Evolutionary conservation across 2,797 vertebrate species (phyloP), one percentile per base, ranked within the genome.

Genomic region (Pteronotus mesoamericanus): DNA sequence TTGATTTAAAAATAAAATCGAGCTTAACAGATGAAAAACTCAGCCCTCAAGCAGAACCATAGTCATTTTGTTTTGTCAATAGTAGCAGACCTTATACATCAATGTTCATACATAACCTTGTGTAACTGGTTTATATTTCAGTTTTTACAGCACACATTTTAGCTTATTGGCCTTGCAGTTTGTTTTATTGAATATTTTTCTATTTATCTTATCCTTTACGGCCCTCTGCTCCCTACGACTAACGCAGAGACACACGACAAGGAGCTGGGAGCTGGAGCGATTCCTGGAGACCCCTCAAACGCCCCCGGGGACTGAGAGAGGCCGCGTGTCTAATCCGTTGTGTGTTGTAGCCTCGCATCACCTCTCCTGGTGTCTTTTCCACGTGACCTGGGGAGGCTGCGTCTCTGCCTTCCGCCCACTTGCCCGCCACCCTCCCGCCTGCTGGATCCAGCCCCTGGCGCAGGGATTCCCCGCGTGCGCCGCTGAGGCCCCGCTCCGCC

Each of bases 321-420:
- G 68, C 4, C 2, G 16, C 9, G n/a, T 2, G 4, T 2, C 42
- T 16, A 16, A 32, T 6, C 24, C 4, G 1, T 4, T 16, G 9
- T 18, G 37, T 0, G 9, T 37, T 79, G 84, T 39, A 53, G 37
- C 68, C 29, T 57, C 21, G 42, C 61, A 59, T 44, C 11, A 3
- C 59, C 53, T 71, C 4, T 53, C 6, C 11, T 14, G 61, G 61
- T 16, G 61, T 64, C 29, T 22, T n/a, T 66, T n/a, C 32, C 16
- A 59, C 64, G 64, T 18, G 64, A 34, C n/a, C 32, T 3, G 64
- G 32, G 32, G n/a, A 18, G 64, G 34, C 16, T 9, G 64, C 19
- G 64, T 32, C 59, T n/a, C n/a, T n/a, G n/a, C 64, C 64, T 15
- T 34, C 29, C 3, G 6, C 16, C 61, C 29, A 4, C 29, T 5